Conservation (phyloP, 2,888 invertebrate species). For the Philereme transversata region DNA sequence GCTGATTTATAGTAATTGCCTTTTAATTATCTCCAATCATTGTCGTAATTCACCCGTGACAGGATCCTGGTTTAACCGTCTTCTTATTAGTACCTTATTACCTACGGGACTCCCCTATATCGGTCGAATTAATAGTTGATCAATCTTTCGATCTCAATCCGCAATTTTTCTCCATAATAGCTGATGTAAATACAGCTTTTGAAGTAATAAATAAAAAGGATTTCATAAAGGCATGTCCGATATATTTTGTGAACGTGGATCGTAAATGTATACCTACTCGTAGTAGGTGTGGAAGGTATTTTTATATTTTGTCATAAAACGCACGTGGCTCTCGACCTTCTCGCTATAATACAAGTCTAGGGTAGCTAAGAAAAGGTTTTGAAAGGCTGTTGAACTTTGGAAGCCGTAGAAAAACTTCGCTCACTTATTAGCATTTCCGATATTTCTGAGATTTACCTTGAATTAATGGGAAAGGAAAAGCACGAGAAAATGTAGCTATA, state of each 20-base stretch:
- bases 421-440: not conserved
- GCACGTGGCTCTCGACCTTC: slow-evolving; percentile 57
- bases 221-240: slow-evolving; percentile 23
- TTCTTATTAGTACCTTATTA: slow-evolving; percentile 37
- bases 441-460: not conserved
- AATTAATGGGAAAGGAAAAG: not conserved
- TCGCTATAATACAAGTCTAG: slow-evolving; percentile 38
- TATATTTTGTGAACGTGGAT: slow-evolving; percentile 19
- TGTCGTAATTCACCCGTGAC: slow-evolving; percentile 33
- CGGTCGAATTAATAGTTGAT: slow-evolving; percentile 30
- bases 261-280: slow-evolving; percentile 18
- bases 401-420: not conserved
- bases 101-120: slow-evolving; percentile 32
- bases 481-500: too few species aligned
- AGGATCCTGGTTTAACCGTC: slow-evolving; percentile 27
- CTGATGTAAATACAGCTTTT: slow-evolving; percentile 18
- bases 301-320: slow-evolving; percentile 70
- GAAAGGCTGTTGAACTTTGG: slow-evolving; percentile 1
- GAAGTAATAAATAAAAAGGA: slow-evolving; percentile 31
- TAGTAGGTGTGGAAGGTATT: slow-evolving; percentile 49
- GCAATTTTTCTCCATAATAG: slow-evolving; percentile 21
- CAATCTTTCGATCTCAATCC: slow-evolving; percentile 33
- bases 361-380: slow-evolving; percentile 11
- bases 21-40: slow-evolving; percentile 35
- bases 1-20: slow-evolving; percentile 35